Evolutionary conservation across 2,888 invertebrate genomes (phyloP).

Genomic region (Cylloceria caligata): DNA sequence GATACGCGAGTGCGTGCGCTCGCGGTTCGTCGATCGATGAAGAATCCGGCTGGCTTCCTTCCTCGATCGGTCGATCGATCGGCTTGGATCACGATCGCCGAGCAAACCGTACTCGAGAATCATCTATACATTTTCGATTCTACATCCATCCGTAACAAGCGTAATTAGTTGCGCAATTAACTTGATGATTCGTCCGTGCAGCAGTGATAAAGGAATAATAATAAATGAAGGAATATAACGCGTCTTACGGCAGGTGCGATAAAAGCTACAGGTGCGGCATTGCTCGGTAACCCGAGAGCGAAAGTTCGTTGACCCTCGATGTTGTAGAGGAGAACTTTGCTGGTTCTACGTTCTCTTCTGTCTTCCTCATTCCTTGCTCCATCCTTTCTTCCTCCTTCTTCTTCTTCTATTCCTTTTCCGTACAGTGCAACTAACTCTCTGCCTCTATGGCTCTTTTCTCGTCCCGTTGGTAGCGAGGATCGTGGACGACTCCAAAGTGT

Average conservation of each 20-base stretch:
- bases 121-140: not conserved
- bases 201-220: constrained; percentile 32
- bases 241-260: constrained; percentile 74
- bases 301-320: constrained; percentile 57
- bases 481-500: not conserved
- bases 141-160: not conserved
- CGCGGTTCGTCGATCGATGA: constrained; percentile 52
- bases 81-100: not conserved
- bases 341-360: constrained; percentile 32
- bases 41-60: constrained; percentile 37
- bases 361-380: constrained; percentile 45
- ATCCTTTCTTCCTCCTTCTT: constrained; percentile 42
- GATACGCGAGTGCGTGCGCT: constrained; percentile 25
- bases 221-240: constrained; percentile 46
- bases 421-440: constrained; percentile 8
- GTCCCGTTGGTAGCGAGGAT: not conserved
- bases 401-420: constrained; percentile 52
- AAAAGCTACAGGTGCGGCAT: constrained; percentile 66
- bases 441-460: not conserved
- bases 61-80: constrained; percentile 8
- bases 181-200: not conserved
- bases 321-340: constrained; percentile 46
- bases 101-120: not conserved
- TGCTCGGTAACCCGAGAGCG: constrained; percentile 54
- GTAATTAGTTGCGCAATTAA: not conserved